Percentiles rank a stretch among this genome's conserved stretches.
Conservation (phyloP, 2,113 vertebrate genomes). For the Cheirogaleus medius region DNA sequence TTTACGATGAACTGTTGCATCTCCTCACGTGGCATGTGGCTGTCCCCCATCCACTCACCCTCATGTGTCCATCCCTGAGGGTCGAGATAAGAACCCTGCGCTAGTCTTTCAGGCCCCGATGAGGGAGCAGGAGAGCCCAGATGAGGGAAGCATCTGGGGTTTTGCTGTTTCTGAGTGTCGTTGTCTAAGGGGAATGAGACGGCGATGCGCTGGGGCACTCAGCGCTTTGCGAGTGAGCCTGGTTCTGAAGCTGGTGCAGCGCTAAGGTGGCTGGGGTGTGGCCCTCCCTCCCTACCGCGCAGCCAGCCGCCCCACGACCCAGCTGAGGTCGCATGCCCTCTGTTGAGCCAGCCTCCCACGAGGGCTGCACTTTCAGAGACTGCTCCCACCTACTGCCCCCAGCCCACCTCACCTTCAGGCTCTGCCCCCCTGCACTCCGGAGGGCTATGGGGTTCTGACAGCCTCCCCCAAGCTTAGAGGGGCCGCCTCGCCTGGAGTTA, state of each 20-base stretch:
- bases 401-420: neutral
- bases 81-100: neutral
- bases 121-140: neutral
- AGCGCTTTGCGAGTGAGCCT: neutral
- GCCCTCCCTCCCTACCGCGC: no score
- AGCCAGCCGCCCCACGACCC: neutral
- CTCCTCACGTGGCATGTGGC: neutral
- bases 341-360: neutral
- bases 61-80: neutral
- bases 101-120: neutral
- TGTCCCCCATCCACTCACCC: neutral
- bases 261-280: neutral
- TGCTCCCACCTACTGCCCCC: neutral
- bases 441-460: neutral
- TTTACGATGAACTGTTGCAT: neutral
- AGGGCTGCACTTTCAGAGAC: neutral
- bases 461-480: neutral
- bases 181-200: no score
- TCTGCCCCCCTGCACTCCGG: no score
- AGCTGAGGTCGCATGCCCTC: neutral
- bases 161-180: neutral
- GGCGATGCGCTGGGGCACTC: fast-evolving
- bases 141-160: neutral
- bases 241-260: neutral
- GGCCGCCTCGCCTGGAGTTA: neutral